Percentiles rank a stretch among this genome's conserved stretches.
Conservation (phyloP, 2,888 invertebrate genomes). For the Gerris lacustris region DNA sequence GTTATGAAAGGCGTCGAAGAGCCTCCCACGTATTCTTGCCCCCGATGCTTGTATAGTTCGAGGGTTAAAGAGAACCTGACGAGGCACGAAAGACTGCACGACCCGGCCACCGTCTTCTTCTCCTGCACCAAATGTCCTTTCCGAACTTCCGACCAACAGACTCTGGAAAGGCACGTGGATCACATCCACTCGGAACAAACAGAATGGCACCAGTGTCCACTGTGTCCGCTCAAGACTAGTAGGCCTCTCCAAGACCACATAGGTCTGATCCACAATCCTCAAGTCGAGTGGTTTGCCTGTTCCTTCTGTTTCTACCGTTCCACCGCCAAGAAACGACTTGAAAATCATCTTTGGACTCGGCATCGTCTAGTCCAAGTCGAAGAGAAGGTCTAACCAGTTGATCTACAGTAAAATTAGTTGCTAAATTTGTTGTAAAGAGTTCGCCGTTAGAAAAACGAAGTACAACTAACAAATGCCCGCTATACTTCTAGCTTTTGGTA, state of each 20-base stretch:
- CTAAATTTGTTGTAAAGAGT: too few relatives aligned
- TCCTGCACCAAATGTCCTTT: not conserved
- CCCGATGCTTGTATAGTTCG: not conserved
- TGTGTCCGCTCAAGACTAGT: slow-evolving; percentile 3
- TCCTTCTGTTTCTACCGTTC: not conserved
- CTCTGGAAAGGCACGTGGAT: not conserved
- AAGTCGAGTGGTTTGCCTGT: not conserved
- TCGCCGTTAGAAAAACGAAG: too few relatives aligned
- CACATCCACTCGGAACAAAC: not conserved
- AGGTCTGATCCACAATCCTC: not conserved
- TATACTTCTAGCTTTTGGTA: too few relatives aligned
- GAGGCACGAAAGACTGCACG: slow-evolving; percentile 1
- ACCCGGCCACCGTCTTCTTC: not conserved
- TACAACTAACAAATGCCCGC: too few relatives aligned
- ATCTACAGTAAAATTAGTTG: too few relatives aligned
- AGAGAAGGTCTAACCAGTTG: not conserved
- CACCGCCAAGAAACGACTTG: not conserved
- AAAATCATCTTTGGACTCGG: slow-evolving; percentile 5
- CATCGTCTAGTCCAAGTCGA: slow-evolving; percentile 1
- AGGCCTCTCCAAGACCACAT: not conserved
- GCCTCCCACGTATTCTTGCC: not conserved
- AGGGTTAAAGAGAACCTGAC: not conserved
- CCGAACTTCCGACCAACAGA: not conserved
- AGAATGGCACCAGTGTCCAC: slow-evolving; percentile 5
- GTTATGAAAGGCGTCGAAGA: not conserved